Conservation (phyloP, 2,113 vertebrate species). For the Nyctibius bracteatus region DNA sequence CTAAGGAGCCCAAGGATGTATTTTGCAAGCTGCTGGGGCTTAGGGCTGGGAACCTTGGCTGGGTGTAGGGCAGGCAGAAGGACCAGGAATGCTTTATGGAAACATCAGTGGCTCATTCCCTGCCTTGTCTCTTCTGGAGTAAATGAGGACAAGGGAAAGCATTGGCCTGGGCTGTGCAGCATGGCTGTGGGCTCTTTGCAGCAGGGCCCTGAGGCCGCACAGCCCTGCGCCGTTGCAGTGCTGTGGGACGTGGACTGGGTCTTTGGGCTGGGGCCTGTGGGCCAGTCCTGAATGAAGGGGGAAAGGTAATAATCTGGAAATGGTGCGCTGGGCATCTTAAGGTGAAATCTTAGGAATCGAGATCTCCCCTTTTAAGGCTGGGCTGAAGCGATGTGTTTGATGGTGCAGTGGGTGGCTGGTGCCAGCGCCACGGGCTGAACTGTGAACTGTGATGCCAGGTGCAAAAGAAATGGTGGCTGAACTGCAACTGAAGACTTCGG, state of each 20-base stretch:
- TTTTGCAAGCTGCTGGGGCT: neutral
- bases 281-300: neutral
- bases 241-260: fast-evolving
- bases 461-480: neutral
- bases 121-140: neutral
- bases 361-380: neutral
- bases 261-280: neutral
- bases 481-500: neutral
- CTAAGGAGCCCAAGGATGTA: neutral
- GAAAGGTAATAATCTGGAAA: neutral
- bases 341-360: neutral
- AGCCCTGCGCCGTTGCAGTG: neutral
- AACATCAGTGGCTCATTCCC: neutral
- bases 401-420: neutral
- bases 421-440: fast-evolving
- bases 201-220: neutral
- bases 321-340: neutral
- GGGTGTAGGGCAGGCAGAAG: neutral
- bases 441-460: fast-evolving
- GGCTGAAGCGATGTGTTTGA: neutral
- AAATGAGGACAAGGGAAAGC: neutral
- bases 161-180: neutral
- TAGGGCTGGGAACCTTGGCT: neutral
- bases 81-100: neutral
- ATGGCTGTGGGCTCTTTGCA: fast-evolving